A percentile compares a stretch with the other conserved stretches of the same genome.
Conservation (phyloP, 2,888 invertebrate genomes). For the Idaea straminata region DNA sequence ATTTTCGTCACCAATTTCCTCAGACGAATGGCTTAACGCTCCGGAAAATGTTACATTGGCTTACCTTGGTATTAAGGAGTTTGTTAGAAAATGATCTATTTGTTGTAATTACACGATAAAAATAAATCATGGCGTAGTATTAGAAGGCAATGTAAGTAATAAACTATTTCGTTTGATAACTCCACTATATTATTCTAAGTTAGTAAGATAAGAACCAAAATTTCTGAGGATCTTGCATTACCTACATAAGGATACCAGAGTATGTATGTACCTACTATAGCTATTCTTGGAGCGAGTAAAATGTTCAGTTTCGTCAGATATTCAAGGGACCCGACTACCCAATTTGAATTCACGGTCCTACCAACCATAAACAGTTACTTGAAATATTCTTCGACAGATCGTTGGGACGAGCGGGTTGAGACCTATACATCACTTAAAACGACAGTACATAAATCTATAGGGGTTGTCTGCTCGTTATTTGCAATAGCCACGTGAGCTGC, state of each 20-base stretch:
- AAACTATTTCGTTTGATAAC: neutral
- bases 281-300: conserved; percentile 2
- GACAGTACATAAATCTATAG: conserved; percentile 75
- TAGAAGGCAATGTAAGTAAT: neutral
- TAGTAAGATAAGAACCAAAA: neutral
- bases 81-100: conserved; percentile 50
- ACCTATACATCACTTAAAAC: conserved; percentile 75
- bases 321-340: conserved; percentile 30
- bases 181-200: neutral
- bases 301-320: conserved; percentile 25
- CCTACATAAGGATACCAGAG: neutral
- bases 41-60: conserved; percentile 67
- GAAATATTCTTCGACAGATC: conserved; percentile 60
- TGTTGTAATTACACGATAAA: conserved; percentile 12
- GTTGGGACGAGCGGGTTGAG: conserved; percentile 45
- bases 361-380: conserved; percentile 53
- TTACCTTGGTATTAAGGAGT: conserved; percentile 57
- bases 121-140: neutral
- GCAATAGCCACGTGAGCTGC: conserved; percentile 77
- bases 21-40: conserved; percentile 66
- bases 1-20: conserved; percentile 74
- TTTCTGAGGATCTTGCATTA: neutral
- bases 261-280: neutral
- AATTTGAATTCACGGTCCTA: conserved; percentile 39
- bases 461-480: conserved; percentile 75